Conservation (phyloP, 2,797 vertebrate genomes). For the Rhinichthys osculus region DNA sequence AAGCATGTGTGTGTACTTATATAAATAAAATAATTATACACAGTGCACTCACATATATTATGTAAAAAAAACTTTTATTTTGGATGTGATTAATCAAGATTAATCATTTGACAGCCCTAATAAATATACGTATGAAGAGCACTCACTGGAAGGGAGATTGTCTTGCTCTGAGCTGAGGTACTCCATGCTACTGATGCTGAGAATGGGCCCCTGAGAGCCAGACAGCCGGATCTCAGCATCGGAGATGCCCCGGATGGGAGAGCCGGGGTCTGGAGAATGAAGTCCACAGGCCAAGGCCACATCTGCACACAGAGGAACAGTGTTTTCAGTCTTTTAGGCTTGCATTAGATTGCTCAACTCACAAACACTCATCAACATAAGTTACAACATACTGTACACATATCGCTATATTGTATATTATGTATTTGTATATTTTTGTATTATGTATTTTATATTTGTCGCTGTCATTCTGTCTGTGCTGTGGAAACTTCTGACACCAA, state of each 20-base stretch:
- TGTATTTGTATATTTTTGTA: too few relatives aligned
- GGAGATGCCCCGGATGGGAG: slow-evolving; percentile 75
- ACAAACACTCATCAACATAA: slow-evolving; percentile 13
- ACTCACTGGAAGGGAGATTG: slow-evolving; percentile 70
- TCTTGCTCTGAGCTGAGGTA: slow-evolving; percentile 81
- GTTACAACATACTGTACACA: neutral
- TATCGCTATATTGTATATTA: too few relatives aligned
- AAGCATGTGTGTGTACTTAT: too few relatives aligned
- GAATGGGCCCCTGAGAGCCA: slow-evolving; percentile 70
- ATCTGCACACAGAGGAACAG: slow-evolving; percentile 66
- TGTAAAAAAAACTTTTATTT: too few relatives aligned
- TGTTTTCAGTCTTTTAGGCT: neutral
- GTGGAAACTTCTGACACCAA: too few relatives aligned
- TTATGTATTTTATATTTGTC: too few relatives aligned
- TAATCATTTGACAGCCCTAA: too few relatives aligned
- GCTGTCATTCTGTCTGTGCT: too few relatives aligned
- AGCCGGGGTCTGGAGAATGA: slow-evolving; percentile 72
- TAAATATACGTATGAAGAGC: neutral
- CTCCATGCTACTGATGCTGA: slow-evolving; percentile 81
- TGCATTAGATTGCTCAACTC: slow-evolving; percentile 8
- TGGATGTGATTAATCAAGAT: too few relatives aligned
- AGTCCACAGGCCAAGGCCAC: slow-evolving; percentile 80
- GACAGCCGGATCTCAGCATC: slow-evolving; percentile 74
- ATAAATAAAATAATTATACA: too few relatives aligned
- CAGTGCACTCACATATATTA: too few relatives aligned